These are phyloP conservation scores for Dysdera silvatica DNA, from an alignment of 1,140 invertebrate genomes.

Conservation along the genomic window DNA sequence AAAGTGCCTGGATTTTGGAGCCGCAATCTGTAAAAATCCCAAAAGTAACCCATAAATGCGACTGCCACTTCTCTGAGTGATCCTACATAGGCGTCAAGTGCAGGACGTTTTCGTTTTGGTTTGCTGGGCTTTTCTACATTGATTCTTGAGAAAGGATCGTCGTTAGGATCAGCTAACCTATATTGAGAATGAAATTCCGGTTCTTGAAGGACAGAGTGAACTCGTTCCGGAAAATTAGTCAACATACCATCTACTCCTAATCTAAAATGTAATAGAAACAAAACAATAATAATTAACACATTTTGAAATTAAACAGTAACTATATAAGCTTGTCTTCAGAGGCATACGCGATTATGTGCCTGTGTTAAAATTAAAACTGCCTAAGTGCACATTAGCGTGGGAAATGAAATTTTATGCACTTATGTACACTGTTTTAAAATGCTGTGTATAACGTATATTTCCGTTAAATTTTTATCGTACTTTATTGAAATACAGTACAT, in stretches of 20 bases:
- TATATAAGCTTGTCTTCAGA: no score
- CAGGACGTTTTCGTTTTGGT: not conserved
- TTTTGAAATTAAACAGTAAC: no score
- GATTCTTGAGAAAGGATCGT: slow-evolving; percentile 26
- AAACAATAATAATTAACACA: no score
- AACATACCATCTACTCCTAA: slow-evolving; percentile 30
- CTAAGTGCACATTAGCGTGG: no score
- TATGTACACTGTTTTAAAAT: no score
- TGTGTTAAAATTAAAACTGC: no score
- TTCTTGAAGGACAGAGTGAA: slow-evolving; percentile 25
- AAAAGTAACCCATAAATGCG: slow-evolving; percentile 18
- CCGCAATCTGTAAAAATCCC: slow-evolving; percentile 24
- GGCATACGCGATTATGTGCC: no score
- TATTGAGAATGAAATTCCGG: slow-evolving; percentile 24
- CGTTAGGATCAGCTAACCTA: slow-evolving; percentile 19
- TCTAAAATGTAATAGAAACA: no score
- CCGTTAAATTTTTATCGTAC: no score
- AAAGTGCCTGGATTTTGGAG: slow-evolving; percentile 11
- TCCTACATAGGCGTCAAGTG: not conserved
- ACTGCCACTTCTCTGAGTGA: slow-evolving; percentile 16
- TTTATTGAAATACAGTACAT: no score
- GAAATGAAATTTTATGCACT: no score
- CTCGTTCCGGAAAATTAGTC: slow-evolving; percentile 29
- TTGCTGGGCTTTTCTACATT: slow-evolving; percentile 3
- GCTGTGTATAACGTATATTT: no score